phyloP scores from a whole-genome alignment of 2,113 vertebrate genomes.

The Eolophus roseicapilla region DNA sequence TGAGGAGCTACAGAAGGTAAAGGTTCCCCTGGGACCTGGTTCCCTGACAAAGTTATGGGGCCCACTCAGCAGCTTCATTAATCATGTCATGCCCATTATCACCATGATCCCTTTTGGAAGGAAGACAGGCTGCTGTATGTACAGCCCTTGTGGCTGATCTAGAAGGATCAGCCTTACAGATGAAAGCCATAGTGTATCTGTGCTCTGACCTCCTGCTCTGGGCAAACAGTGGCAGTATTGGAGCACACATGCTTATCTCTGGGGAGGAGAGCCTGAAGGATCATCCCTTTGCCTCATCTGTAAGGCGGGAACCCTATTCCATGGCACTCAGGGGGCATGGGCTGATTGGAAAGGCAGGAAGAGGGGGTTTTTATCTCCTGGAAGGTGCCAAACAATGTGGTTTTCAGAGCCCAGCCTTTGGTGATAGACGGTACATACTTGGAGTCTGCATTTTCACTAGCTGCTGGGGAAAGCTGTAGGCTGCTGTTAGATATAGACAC shows the following conservation, averaged over 20 bases:
- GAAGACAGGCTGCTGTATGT: background rate
- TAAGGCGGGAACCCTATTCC: background rate
- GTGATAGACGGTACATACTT: background rate
- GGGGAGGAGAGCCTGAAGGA: background rate
- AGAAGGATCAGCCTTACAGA: accelerated
- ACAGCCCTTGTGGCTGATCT: accelerated
- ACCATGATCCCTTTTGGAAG: accelerated
- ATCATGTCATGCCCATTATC: accelerated
- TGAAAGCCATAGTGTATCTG: accelerated
- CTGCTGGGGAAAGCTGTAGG: background rate
- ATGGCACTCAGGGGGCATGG: background rate
- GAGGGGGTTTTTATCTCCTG: background rate
- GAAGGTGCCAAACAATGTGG: background rate
- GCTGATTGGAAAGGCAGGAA: background rate
- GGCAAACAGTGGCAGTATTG: background rate
- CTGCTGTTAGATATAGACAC: background rate
- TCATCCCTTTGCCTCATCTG: background rate
- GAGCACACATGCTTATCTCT: background rate
- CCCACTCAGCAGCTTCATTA: accelerated
- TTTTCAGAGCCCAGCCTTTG: background rate
- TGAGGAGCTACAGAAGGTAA: constrained; percentile 77
- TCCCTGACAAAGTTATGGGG: background rate
- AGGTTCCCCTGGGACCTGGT: background rate
- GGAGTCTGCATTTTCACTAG: background rate
- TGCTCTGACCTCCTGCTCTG: background rate